Evolutionary conservation across 1,140 invertebrate genomes (phyloP).

Genomic region (Cepaea nemoralis): DNA sequence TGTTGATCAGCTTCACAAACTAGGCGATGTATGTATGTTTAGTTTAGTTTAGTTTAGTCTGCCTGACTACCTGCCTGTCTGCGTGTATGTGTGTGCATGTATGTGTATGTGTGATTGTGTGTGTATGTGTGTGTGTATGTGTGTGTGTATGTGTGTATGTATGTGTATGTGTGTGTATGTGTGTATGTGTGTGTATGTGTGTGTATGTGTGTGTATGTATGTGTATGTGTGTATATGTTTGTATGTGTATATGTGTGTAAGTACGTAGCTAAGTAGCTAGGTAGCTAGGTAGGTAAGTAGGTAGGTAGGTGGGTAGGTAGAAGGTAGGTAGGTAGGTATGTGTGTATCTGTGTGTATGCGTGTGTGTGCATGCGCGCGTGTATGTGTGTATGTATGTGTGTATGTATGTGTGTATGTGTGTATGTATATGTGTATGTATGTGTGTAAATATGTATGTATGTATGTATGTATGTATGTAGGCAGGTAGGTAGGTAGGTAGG

Average conservation of each 20-base stretch:
- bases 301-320: too few species aligned
- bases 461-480: conserved; percentile 8
- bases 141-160: conserved; percentile 7
- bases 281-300: too few species aligned
- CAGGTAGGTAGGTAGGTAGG: too few species aligned
- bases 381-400: not conserved
- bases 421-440: conserved; percentile 2
- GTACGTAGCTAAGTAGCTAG: too few species aligned
- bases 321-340: too few species aligned
- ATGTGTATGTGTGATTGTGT: too few species aligned
- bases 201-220: conserved; percentile 14
- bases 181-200: not conserved
- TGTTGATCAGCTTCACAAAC: too few species aligned
- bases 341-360: conserved; percentile 15
- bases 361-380: not conserved
- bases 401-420: conserved; percentile 10
- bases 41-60: too few species aligned
- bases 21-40: conserved; percentile 2
- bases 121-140: conserved; percentile 3
- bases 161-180: not conserved
- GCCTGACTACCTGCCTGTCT: not conserved
- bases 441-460: not conserved
- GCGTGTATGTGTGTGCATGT: conserved; percentile 6
- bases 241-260: too few species aligned
- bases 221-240: too few species aligned